Base-by-base conservation (phyloP, 2,113 vertebrate species). In the Nerophis lumbriciformis region DNA sequence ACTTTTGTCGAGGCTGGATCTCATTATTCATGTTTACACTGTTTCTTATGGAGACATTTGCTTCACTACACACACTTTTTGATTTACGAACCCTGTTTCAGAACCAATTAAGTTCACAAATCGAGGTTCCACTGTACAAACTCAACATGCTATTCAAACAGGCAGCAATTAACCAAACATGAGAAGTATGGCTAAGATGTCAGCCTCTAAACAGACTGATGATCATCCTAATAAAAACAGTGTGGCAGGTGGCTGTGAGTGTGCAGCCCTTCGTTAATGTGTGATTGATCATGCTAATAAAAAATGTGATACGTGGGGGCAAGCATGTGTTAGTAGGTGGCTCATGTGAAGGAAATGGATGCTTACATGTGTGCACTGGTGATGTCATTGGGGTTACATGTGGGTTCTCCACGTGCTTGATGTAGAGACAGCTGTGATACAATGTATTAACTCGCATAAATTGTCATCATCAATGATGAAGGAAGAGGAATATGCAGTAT, bases 371-470 rank as follows among this genome's bases (percentile, higher is more conserved):
- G 36, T 38, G 42, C 15, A 38, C n/a, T 51, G 42, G 45, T 42
- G 58, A 39, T 44, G 0, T 5, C n/a, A 56, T 14, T 54, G 8
- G 6, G 58, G 74, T 9, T 63, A 77, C 90, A 88, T 70, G 93
- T 93, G 3, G 65, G 64, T 1, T 92, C 92, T 67, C 93, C 91
- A 77, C 80, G 64, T 0, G 89, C 82, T 61, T 83, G 87, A 72
- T 92, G 90, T 8, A 59, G 15, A 45, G 12, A 9, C 39, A 42
- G 10, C 39, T 42, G 39, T 9, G 39, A 10, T 9, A 42, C 39
- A 9, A 8, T 38, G 6, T 42, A 42, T 42, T 42, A 5, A 42
- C 39, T 42, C 8, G 48, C 39, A 42, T 42, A 8, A 42, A 1
- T 42, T 9, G 39, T 7, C 39, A 42, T 7, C 39, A 42, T 42